Percentiles rank a stretch among this genome's conserved stretches.
Conservation (phyloP, 2,113 vertebrate species). For the Ochotona curzoniae region DNA sequence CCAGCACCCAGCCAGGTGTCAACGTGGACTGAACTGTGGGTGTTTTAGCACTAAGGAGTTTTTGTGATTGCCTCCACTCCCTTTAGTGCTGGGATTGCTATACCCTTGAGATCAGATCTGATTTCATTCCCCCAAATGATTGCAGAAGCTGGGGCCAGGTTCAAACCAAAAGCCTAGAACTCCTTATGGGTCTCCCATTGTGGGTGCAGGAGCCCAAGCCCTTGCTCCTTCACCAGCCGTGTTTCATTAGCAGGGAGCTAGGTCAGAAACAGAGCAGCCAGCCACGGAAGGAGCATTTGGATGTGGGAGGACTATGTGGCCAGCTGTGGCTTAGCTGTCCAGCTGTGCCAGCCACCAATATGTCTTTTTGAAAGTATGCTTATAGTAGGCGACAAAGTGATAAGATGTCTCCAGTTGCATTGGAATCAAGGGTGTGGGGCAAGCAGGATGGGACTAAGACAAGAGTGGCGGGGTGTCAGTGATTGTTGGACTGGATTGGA, state of each 20-base stretch:
- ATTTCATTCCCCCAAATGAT: background rate
- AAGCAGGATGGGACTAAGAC: background rate
- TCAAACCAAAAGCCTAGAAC: too few species aligned
- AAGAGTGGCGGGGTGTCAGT: background rate
- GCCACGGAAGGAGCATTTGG: too few species aligned
- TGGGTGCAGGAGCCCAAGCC: too few species aligned
- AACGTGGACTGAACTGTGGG: background rate
- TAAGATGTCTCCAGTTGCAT: background rate
- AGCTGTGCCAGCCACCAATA: background rate
- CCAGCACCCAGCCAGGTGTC: fast-evolving
- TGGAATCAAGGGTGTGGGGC: background rate
- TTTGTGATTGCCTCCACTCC: background rate
- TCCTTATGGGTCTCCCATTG: too few species aligned
- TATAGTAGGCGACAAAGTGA: background rate
- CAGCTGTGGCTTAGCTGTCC: too few species aligned
- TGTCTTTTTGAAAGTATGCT: background rate
- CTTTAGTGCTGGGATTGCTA: background rate
- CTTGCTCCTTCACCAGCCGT: too few species aligned
- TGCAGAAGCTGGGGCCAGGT: too few species aligned
- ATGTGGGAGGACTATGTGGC: too few species aligned
- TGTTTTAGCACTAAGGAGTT: background rate
- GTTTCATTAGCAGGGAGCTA: too few species aligned
- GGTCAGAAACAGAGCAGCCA: too few species aligned
- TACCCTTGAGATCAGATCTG: background rate
- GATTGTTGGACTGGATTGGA: background rate